Conservation (phyloP, 2,888 invertebrate species). For the Megamerina dolium region DNA sequence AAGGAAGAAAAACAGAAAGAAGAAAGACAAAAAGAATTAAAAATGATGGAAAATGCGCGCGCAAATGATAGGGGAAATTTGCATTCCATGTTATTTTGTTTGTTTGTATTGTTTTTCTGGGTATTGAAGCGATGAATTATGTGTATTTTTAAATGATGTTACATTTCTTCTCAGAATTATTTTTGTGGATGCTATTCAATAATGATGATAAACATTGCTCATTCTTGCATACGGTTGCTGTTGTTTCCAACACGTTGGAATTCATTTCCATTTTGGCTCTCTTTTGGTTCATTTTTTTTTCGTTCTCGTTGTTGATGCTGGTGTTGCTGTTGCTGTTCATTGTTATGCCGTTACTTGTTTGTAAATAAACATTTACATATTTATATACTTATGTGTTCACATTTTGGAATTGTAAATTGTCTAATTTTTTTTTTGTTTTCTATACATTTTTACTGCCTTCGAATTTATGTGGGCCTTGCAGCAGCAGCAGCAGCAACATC, state of each 20-base stretch:
- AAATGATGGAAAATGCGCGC: slow-evolving; percentile 1
- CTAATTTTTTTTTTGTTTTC: not conserved
- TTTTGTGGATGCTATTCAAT: not conserved
- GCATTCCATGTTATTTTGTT: not conserved
- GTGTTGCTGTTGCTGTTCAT: no score
- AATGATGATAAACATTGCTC: not conserved
- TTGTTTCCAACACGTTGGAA: not conserved
- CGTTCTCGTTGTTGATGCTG: not conserved
- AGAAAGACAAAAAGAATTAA: no score
- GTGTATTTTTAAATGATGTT: not conserved
- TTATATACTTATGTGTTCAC: no score
- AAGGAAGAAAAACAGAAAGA: no score
- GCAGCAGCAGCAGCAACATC: not conserved
- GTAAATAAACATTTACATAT: not conserved
- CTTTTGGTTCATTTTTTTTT: not conserved
- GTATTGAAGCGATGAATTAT: not conserved
- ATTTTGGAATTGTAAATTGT: not conserved
- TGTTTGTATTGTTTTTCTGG: no score
- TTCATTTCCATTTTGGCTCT: not conserved
- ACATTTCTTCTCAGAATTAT: not conserved
- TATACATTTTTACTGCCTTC: not conserved
- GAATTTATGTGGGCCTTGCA: not conserved
- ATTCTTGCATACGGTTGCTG: not conserved
- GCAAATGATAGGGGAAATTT: slow-evolving; percentile 2
- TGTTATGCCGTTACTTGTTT: slow-evolving; percentile 6